Conservation (phyloP, 92 coral and sea anemone species). For the Parazoanthus atlanticus region DNA sequence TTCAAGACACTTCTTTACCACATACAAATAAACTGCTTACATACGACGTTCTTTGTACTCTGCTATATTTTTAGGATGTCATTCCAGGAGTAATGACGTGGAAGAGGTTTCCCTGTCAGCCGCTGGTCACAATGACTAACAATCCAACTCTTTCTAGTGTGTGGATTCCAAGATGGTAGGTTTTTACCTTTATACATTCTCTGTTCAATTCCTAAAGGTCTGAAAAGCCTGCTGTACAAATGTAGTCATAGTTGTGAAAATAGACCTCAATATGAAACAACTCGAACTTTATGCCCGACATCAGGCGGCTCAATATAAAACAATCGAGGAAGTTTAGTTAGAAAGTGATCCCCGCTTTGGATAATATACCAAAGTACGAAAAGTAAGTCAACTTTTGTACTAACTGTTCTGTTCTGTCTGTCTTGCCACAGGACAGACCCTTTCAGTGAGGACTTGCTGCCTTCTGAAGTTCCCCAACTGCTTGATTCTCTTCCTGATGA, state of each 20-base stretch:
- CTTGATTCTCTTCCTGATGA: slow-evolving; percentile 84
- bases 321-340: too few species aligned
- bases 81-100: slow-evolving; percentile 99
- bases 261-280: too few species aligned
- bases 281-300: too few species aligned
- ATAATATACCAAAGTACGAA: background rate
- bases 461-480: slow-evolving; percentile 80
- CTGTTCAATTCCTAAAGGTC: background rate
- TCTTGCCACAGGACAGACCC: slow-evolving; percentile 81
- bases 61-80: slow-evolving; percentile 68
- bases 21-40: background rate
- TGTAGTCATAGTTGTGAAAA: too few species aligned
- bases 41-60: background rate
- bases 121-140: slow-evolving; percentile 82
- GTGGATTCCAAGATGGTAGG: slow-evolving; percentile 98
- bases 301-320: background rate
- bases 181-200: background rate
- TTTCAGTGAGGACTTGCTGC: slow-evolving; percentile 90
- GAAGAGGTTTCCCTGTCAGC: slow-evolving; percentile 98
- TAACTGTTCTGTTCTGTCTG: background rate
- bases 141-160: slow-evolving; percentile 87
- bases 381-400: background rate
- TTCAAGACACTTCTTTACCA: background rate
- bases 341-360: background rate
- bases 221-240: too few species aligned